phyloP scores from a whole-genome alignment of 2,113 vertebrate species.

The Alligator mississippiensis region DNA sequence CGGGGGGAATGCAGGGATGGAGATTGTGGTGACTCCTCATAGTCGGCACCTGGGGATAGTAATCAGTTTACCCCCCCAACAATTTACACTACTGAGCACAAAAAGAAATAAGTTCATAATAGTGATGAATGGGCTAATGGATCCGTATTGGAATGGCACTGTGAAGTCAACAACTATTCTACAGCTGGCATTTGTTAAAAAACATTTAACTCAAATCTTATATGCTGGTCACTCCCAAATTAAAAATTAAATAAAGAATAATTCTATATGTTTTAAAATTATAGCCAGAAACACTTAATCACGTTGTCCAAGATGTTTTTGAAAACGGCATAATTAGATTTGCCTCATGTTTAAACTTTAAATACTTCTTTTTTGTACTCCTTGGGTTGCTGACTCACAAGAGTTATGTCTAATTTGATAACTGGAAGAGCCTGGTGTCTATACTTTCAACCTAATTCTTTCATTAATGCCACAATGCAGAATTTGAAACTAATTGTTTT shows the following conservation, averaged over 20 bases:
- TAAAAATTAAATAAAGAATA: slow-evolving; percentile 20
- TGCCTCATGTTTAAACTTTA: slow-evolving; percentile 65
- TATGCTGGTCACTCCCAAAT: neutral
- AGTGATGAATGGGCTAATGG: neutral
- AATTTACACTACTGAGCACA: no score
- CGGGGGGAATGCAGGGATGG: no score
- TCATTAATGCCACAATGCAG: neutral
- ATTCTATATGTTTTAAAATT: slow-evolving; percentile 40
- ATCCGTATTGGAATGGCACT: neutral
- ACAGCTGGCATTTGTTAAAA: neutral
- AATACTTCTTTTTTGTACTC: slow-evolving; percentile 27
- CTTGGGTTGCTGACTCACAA: slow-evolving; percentile 38
- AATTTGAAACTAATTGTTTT: neutral
- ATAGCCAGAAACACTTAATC: slow-evolving; percentile 20
- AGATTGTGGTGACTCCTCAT: no score
- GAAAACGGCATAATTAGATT: slow-evolving; percentile 53
- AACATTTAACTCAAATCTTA: slow-evolving; percentile 16
- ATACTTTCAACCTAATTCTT: neutral
- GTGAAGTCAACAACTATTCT: neutral
- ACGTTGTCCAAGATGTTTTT: neutral
- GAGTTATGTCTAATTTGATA: slow-evolving; percentile 32
- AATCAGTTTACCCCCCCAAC: no score
- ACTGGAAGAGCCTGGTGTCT: neutral
- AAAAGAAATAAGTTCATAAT: neutral
- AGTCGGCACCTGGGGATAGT: no score